Base-by-base conservation (phyloP, 2,113 vertebrate species). In the Amphiprion ocellaris region DNA sequence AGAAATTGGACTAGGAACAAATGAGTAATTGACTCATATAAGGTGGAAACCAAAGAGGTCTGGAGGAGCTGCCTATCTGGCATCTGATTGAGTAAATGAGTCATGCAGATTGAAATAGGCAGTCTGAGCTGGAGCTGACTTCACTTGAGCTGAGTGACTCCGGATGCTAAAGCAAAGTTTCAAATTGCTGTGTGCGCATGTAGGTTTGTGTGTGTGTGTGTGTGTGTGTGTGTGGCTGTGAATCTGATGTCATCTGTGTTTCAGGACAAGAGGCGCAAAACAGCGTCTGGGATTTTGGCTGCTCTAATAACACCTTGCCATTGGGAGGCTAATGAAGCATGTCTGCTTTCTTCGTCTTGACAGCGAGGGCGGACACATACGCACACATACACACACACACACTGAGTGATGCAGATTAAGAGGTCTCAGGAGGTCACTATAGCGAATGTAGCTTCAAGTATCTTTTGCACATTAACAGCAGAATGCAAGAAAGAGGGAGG, bases 251-350 rank as follows among this genome's bases (percentile, higher is more conserved):
- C 52, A 76, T 84, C 66, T 81, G 67, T 78, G 55, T 76, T 30
- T 49, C 37, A 49, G 47, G 59, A 55, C 66, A 62, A 71, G 37
- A 71, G 73, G 47, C 73, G 78, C 82, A 74, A 86, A 76, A 75
- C 78, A 68, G 66, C 44, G 72, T 77, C 78, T 81, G 55, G 66
- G 73, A 82, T 85, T 91, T 84, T 56, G 77, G 83, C 68, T 87
- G 77, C 83, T 89, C 85, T 87, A 85, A 92, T 87, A 91, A 89
- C 90, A 92, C 88, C 88, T 91, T 91, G 90, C 87, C 82, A 89
- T 89, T 87, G 86, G 87, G 86, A 83, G 84, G 60, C 81, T 92
- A 93, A 93, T 92, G 90, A 92, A 92, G 91, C 88, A 82, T 89
- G 89, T 88, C 87, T 75, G 62, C 80, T 69, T 66, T 83, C 85